Evolutionary conservation across 2,797 vertebrate genomes (phyloP), one percentile per base, ranked within the genome.

Genomic region (Morelia viridis): DNA sequence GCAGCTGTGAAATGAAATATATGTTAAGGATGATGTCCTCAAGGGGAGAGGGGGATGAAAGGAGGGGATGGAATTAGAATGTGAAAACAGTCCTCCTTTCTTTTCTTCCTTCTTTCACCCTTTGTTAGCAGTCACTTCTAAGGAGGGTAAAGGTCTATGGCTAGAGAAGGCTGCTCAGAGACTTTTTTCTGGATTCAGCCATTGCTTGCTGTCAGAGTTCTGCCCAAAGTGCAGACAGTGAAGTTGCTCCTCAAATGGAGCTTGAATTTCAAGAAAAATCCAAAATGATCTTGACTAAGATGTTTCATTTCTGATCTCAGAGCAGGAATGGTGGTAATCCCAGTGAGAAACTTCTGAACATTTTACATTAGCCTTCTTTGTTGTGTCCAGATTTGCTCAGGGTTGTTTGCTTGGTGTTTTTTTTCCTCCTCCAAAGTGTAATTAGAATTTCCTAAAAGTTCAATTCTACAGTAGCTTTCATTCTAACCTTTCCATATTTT

Each of bases 1-100:
- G 98, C 97, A 97, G 97, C 97, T 97, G 97, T 97, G 97, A 97
- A 98, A 98, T 98, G 97, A 98, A 98, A 97, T 98, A 98, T 97
- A 97, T 97, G 97, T 97, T 97, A 97, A 98, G 97, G 96, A 97
- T 97, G 97, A 97, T 98, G 97, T 97, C 97, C 97, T 98, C 97
- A 96, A 97, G 97, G 96, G 97, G 97, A 96, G 97, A 95, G 91
- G 93, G 93, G 94, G 94, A 90, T 93, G 93, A 80, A 91, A 92
- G 71, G 62, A 61, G 68, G 92, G 88, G 88, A 80, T 56, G 61
- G 86, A 65, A 92, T 94, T 93, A 12, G 17, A 46, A 91, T 93
- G 93, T 93, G 92, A 91, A 95, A 88, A 83, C 41, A 50, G 80
- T 80, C 26, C 89, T 41, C 31, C 68, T 65, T 65, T 65, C 64